A percentile compares a stretch with the other conserved stretches of the same genome.
phyloP scores from a whole-genome alignment of 2,888 invertebrate genomes.

The Plebejus melissa region DNA sequence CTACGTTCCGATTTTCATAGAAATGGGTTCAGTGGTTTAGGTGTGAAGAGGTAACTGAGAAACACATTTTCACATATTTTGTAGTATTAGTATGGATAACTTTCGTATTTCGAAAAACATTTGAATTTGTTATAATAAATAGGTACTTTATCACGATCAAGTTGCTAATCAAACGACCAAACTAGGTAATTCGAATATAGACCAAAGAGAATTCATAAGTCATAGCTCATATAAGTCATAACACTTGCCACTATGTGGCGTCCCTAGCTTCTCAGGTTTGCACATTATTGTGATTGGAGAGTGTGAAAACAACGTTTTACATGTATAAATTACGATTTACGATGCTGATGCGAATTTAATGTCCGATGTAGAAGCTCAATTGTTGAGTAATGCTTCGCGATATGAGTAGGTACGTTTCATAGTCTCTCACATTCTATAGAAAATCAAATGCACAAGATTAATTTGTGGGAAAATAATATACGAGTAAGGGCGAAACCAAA shows the following conservation, averaged over 20 bases:
- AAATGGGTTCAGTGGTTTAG: too few relatives aligned
- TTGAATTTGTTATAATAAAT: too few relatives aligned
- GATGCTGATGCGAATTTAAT: slow-evolving; percentile 46
- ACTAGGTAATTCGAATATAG: neutral
- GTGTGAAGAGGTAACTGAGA: too few relatives aligned
- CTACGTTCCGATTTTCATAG: too few relatives aligned
- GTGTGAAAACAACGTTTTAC: slow-evolving; percentile 29
- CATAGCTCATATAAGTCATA: neutral
- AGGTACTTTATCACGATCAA: too few relatives aligned
- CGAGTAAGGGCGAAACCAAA: too few relatives aligned
- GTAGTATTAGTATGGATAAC: too few relatives aligned
- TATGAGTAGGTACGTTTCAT: neutral
- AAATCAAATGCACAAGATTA: neutral
- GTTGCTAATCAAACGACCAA: neutral
- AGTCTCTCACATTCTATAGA: neutral
- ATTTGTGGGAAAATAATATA: neutral
- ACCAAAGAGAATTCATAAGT: neutral
- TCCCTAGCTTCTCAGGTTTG: slow-evolving; percentile 17
- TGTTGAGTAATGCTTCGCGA: slow-evolving; percentile 35
- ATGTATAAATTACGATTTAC: slow-evolving; percentile 27
- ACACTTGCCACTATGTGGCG: neutral
- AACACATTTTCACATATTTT: too few relatives aligned
- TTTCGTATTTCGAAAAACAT: too few relatives aligned
- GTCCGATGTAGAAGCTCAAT: slow-evolving; percentile 37
- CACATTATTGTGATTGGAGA: slow-evolving; percentile 12